Percentiles rank a stretch among this genome's conserved stretches.
phyloP scores from a whole-genome alignment of 2,113 vertebrate genomes.

The Centropus bengalensis region DNA sequence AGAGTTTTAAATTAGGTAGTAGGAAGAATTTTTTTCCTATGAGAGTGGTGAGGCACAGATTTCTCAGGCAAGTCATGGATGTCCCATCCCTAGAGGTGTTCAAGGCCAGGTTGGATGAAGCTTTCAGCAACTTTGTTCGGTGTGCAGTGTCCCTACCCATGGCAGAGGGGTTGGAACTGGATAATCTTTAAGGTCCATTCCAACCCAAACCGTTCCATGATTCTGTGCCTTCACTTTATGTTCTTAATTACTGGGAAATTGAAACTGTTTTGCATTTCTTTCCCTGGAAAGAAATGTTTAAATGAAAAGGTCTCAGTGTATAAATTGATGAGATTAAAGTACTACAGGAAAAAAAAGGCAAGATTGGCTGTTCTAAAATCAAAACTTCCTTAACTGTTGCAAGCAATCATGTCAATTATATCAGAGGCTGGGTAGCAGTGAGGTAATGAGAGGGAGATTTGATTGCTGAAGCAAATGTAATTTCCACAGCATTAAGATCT shows the following conservation, averaged over 20 bases:
- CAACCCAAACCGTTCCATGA: too few species aligned
- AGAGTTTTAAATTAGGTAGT: fast-evolving
- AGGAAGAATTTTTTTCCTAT: fast-evolving
- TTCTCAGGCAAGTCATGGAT: background rate
- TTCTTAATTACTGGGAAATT: background rate
- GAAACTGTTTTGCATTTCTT: background rate
- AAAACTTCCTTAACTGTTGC: background rate
- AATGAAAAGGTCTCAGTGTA: background rate
- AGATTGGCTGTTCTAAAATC: background rate
- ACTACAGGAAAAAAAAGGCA: background rate
- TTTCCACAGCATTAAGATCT: conserved; percentile 43
- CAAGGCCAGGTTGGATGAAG: background rate
- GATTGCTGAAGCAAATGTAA: conserved; percentile 56
- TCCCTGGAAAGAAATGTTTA: background rate
- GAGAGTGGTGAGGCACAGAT: background rate
- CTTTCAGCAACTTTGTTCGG: background rate
- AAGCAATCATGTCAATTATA: conserved; percentile 15
- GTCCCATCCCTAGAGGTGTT: background rate
- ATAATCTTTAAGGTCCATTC: too few species aligned
- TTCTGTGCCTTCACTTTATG: background rate
- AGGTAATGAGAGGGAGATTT: conserved; percentile 33
- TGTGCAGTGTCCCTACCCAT: background rate
- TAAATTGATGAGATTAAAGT: background rate
- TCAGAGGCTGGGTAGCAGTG: background rate
- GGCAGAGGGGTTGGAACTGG: too few species aligned